Percentiles rank a stretch among this genome's conserved stretches.
Conservation (phyloP, 2,888 invertebrate genomes). For the Autographa pulchrina region DNA sequence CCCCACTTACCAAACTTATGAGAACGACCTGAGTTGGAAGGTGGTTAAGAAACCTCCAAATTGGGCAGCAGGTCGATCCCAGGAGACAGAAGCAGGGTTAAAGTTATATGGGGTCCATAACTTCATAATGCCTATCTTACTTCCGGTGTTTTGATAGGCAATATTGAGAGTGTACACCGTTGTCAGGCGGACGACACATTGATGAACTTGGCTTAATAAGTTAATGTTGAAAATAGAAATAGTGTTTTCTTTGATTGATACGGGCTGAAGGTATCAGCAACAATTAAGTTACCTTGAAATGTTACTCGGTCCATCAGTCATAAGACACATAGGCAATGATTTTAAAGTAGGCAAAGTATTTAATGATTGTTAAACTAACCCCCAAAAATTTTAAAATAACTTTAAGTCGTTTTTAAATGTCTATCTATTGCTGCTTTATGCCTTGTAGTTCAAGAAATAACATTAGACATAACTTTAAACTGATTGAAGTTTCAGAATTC, state of each 20-base stretch:
- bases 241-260: background rate
- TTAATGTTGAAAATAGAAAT: background rate
- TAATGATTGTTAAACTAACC: no score
- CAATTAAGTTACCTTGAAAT: background rate
- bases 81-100: background rate
- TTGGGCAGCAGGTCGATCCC: background rate
- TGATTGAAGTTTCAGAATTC: no score
- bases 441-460: no score
- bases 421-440: no score
- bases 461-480: no score
- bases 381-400: no score
- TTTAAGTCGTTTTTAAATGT: no score
- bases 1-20: background rate
- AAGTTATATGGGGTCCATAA: constrained; percentile 2
- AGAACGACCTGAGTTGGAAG: background rate
- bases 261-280: background rate
- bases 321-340: no score
- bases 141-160: background rate
- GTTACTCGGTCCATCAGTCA: background rate
- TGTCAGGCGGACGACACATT: background rate
- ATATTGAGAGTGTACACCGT: background rate
- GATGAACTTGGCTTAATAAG: background rate
- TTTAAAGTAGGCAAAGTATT: no score
- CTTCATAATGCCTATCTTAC: background rate
- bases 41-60: background rate